Evolutionary conservation across 2,113 vertebrate species (phyloP).

Genomic region (Oophaga pumilio): DNA sequence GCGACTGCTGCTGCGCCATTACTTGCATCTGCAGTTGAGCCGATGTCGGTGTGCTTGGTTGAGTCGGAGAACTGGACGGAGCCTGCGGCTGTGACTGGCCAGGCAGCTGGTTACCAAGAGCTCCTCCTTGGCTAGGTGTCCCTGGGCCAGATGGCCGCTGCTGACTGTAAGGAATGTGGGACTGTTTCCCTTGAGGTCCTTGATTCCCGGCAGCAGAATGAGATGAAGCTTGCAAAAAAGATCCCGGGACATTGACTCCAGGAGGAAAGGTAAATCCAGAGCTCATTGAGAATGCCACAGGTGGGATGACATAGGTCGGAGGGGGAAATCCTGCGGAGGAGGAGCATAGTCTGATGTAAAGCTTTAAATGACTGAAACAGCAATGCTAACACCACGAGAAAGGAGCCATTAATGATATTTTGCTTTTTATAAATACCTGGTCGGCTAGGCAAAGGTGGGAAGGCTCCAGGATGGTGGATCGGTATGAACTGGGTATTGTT

Average conservation of each 20-base stretch:
- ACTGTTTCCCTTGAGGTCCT: slow-evolving; percentile 90
- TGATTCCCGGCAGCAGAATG: slow-evolving; percentile 84
- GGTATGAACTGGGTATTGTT: slow-evolving; percentile 96
- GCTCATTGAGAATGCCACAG: slow-evolving; percentile 93
- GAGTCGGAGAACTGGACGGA: slow-evolving; percentile 77
- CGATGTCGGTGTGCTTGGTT: slow-evolving; percentile 82
- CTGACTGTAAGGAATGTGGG: slow-evolving; percentile 99
- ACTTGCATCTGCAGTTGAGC: slow-evolving; percentile 88
- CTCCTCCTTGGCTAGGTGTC: slow-evolving; percentile 83
- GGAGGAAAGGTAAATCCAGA: slow-evolving; percentile 92
- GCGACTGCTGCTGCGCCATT: slow-evolving; percentile 84
- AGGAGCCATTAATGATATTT: rapidly evolving
- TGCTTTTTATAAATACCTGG: slow-evolving; percentile 75
- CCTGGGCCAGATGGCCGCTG: slow-evolving; percentile 93
- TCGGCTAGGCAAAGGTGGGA: slow-evolving; percentile 92
- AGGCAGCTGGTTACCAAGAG: slow-evolving; percentile 79
- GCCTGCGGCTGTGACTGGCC: slow-evolving; percentile 72
- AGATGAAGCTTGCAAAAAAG: slow-evolving; percentile 88
- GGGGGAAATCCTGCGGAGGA: slow-evolving; percentile 86
- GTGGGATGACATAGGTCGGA: slow-evolving; percentile 92
- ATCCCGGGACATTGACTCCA: slow-evolving; percentile 88
- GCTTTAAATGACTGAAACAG: neutral
- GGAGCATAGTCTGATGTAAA: slow-evolving; percentile 53
- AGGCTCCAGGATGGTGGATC: slow-evolving; percentile 95
- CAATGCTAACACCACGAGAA: neutral